Percentiles rank a stretch among this genome's conserved stretches.
These are phyloP conservation scores for Drosophila pseudotalamancana DNA, from an alignment of 2,888 invertebrate species.

Conservation along the genomic window DNA sequence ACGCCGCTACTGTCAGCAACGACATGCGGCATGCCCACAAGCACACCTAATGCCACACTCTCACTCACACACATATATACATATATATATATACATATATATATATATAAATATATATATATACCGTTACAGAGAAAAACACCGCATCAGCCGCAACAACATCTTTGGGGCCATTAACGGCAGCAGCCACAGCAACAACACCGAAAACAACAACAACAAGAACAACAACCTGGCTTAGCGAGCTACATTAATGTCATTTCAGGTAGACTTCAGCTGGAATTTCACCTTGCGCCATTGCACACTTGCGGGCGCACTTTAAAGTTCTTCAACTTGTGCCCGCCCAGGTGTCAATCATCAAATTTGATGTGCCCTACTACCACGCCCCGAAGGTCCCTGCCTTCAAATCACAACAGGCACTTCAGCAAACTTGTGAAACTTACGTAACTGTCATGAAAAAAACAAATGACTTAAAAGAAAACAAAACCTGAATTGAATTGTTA, in stretches of 20 bases:
- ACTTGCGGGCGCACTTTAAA: constrained; percentile 47
- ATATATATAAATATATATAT: constrained; percentile 5
- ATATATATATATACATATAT: constrained; percentile 6
- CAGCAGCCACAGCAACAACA: constrained; percentile 33
- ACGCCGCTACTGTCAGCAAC: constrained; percentile 51
- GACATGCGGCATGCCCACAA: constrained; percentile 41
- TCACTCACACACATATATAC: constrained; percentile 12
- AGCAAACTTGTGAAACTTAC: constrained; percentile 32
- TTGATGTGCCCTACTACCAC: constrained; percentile 46
- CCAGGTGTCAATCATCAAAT: constrained; percentile 59
- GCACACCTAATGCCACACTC: constrained; percentile 25
- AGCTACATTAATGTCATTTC: constrained; percentile 61
- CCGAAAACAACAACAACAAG: constrained; percentile 9
- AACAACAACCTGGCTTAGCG: constrained; percentile 29
- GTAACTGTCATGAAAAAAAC: constrained; percentile 58
- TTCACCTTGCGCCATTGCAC: constrained; percentile 34
- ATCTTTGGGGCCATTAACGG: constrained; percentile 56
- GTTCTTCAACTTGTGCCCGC: constrained; percentile 38
- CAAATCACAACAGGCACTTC: constrained; percentile 52
- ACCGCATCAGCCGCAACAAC: constrained; percentile 70
- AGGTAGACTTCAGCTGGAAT: constrained; percentile 32
- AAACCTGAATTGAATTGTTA: not conserved
- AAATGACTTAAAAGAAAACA: not conserved
- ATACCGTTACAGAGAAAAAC: constrained; percentile 6
- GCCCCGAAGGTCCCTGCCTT: constrained; percentile 2